A percentile compares a stretch with the other conserved stretches of the same genome.
These are phyloP conservation scores for Hipparchia sbordonii DNA, from an alignment of 2,888 invertebrate species.

Conservation along the genomic window DNA sequence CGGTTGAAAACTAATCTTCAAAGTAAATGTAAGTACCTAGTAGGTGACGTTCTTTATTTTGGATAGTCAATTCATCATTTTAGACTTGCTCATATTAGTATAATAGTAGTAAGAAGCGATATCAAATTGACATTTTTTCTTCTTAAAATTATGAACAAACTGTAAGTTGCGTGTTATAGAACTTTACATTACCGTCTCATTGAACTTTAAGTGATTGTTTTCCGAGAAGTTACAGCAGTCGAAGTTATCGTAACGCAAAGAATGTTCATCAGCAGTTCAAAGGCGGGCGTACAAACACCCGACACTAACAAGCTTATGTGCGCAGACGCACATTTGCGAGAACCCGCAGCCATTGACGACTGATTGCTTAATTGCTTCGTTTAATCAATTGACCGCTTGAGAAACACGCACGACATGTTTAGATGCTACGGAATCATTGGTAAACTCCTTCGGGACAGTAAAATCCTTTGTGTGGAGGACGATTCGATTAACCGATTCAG, in stretches of 20 bases:
- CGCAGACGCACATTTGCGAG: conserved; percentile 76
- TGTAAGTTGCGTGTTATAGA: neutral
- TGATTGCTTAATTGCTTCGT: conserved; percentile 83
- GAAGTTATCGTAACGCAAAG: conserved; percentile 15
- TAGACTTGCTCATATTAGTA: too few species aligned
- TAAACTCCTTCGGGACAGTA: conserved; percentile 68
- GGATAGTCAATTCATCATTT: too few species aligned
- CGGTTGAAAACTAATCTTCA: too few species aligned
- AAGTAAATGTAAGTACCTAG: too few species aligned
- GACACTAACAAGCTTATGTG: conserved; percentile 46
- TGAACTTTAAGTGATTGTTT: conserved; percentile 2
- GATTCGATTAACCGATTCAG: conserved; percentile 56
- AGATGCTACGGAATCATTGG: conserved; percentile 62
- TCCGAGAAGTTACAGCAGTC: conserved; percentile 1
- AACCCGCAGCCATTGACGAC: conserved; percentile 71
- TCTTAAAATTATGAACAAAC: neutral
- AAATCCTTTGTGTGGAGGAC: conserved; percentile 68
- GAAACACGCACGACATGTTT: conserved; percentile 62
- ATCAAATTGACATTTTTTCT: too few species aligned
- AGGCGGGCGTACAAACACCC: conserved; percentile 29
- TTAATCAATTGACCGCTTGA: conserved; percentile 81
- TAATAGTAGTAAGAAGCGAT: too few species aligned
- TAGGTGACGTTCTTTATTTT: too few species aligned
- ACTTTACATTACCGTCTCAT: neutral
- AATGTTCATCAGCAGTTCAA: conserved; percentile 21